Percentiles rank a stretch among this genome's conserved stretches.
These are phyloP conservation scores for Amphilophus citrinellus DNA, from an alignment of 2,113 vertebrate species.

Conservation along the genomic window DNA sequence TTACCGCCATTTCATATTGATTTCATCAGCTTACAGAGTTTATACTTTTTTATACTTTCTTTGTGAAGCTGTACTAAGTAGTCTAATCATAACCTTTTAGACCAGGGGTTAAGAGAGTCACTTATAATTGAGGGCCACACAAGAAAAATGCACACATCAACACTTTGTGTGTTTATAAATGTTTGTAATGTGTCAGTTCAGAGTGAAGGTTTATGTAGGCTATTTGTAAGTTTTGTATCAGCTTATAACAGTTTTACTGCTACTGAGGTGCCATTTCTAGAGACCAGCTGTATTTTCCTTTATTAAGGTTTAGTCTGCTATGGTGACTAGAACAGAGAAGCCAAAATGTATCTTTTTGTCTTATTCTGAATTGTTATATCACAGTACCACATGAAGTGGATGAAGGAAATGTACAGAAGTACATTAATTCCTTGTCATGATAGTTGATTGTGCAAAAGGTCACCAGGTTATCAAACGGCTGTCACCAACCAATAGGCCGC, in stretches of 20 bases:
- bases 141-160: not conserved
- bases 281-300: not conserved
- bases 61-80: not conserved
- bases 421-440: not conserved
- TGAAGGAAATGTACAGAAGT: not conserved
- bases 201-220: not conserved
- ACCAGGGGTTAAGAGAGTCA: rapidly evolving
- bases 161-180: not conserved
- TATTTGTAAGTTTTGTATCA: not conserved
- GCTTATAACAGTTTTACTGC: not conserved
- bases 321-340: not conserved
- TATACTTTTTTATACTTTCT: not conserved
- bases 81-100: not conserved
- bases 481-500: not conserved
- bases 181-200: not conserved
- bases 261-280: not conserved
- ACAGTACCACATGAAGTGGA: not conserved
- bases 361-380: not conserved
- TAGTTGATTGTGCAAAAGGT: not conserved
- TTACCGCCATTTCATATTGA: rapidly evolving
- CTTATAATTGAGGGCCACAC: not conserved
- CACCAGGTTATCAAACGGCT: not conserved
- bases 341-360: not conserved
- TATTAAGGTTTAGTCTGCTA: not conserved
- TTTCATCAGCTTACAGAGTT: not conserved